Evolutionary conservation across 2,113 vertebrate species (phyloP).

Genomic region (Chionodraco myersi): DNA sequence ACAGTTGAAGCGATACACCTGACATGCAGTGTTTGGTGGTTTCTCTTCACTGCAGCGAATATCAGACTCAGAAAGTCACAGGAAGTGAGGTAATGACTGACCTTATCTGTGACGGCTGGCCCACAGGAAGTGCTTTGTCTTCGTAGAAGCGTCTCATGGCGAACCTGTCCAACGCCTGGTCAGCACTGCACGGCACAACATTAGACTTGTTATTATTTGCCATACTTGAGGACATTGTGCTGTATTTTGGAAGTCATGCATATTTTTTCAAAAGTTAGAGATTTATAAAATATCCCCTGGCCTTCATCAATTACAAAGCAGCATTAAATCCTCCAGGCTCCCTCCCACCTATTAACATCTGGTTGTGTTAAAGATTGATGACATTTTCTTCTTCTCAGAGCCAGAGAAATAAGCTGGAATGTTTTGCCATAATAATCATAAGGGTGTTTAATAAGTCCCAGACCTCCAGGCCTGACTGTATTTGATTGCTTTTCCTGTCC

Average conservation of each 20-base stretch:
- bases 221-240: neutral
- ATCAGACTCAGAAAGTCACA: constrained; percentile 11
- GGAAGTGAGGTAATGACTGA: constrained; percentile 75
- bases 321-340: constrained; percentile 41
- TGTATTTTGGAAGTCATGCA: neutral
- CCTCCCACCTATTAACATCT: constrained; percentile 62
- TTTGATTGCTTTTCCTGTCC: constrained; percentile 38
- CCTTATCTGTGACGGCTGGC: constrained; percentile 95
- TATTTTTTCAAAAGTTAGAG: neutral
- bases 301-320: constrained; percentile 28
- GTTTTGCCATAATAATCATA: constrained; percentile 64
- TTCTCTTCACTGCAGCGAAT: too few relatives aligned
- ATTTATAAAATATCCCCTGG: constrained; percentile 17
- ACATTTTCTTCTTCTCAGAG: constrained; percentile 32
- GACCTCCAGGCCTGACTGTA: constrained; percentile 19
- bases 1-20: neutral
- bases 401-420: constrained; percentile 54
- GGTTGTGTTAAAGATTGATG: constrained; percentile 55
- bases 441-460: constrained; percentile 30
- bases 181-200: constrained; percentile 82
- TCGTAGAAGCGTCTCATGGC: constrained; percentile 98
- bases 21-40: neutral
- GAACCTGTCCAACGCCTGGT: constrained; percentile 96
- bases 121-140: constrained; percentile 93
- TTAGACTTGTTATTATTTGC: neutral